phyloP scores from a whole-genome alignment of 2,888 invertebrate species.

The Pycnomerus fuliginosus region DNA sequence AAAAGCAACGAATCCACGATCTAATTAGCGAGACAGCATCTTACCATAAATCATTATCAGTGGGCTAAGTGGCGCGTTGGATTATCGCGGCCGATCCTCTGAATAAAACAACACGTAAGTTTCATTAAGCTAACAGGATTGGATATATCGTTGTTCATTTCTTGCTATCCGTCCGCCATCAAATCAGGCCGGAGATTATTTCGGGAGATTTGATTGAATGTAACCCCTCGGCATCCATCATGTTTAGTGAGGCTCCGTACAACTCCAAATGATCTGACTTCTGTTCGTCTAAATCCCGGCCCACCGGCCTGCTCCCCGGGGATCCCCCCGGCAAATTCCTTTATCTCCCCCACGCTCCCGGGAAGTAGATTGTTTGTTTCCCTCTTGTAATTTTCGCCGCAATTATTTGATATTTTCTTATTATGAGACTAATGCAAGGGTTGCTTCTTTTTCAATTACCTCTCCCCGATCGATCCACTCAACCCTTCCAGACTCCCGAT shows the following conservation, averaged over 20 bases:
- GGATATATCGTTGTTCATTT: constrained; percentile 14
- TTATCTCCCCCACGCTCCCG: constrained; percentile 30
- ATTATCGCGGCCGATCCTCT: constrained; percentile 17
- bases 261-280: constrained; percentile 45
- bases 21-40: constrained; percentile 15
- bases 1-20: constrained; percentile 21
- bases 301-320: constrained; percentile 32
- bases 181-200: constrained; percentile 42
- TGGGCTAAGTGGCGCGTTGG: constrained; percentile 17
- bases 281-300: constrained; percentile 42
- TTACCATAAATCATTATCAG: constrained; percentile 29
- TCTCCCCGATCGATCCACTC: background rate
- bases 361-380: constrained; percentile 23
- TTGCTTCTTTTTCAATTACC: constrained; percentile 19
- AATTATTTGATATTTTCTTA: constrained; percentile 22
- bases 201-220: constrained; percentile 45
- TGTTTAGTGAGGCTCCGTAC: constrained; percentile 43
- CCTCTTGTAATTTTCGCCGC: constrained; percentile 21
- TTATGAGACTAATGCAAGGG: constrained; percentile 19
- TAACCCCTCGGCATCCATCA: constrained; percentile 44
- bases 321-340: constrained; percentile 36
- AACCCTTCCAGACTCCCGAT: too few relatives aligned
- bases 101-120: constrained; percentile 20
- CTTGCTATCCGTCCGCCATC: constrained; percentile 35
- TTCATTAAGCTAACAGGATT: constrained; percentile 20